These are phyloP conservation scores for Limnephilus rhombicus DNA, from an alignment of 2,888 invertebrate genomes.

Conservation along the genomic window DNA sequence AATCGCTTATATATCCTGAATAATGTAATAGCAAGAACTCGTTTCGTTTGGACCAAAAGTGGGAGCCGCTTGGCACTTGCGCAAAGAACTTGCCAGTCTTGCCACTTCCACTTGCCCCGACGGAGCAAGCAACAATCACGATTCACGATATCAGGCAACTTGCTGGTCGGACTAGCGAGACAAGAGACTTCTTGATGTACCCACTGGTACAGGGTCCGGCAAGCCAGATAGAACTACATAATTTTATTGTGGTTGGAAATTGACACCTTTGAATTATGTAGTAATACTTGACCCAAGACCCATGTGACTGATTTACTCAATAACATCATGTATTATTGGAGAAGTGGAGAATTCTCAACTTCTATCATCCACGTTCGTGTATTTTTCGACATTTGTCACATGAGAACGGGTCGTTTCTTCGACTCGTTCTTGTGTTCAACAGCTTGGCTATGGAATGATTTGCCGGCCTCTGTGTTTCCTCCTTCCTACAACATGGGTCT, in stretches of 20 bases:
- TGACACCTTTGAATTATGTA: too few relatives aligned
- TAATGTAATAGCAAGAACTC: slow-evolving; percentile 1
- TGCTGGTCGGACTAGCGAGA: neutral
- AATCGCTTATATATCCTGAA: neutral
- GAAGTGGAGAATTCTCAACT: too few relatives aligned
- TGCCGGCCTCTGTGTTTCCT: too few relatives aligned
- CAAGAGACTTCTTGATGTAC: neutral
- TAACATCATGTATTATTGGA: too few relatives aligned
- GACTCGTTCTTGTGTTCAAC: too few relatives aligned
- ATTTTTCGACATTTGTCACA: too few relatives aligned
- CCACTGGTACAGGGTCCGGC: neutral
- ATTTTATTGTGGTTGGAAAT: neutral
- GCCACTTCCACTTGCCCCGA: neutral
- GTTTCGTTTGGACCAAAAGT: neutral
- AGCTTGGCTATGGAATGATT: too few relatives aligned
- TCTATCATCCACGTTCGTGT: too few relatives aligned
- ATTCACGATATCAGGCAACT: neutral
- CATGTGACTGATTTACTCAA: too few relatives aligned
- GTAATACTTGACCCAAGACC: too few relatives aligned
- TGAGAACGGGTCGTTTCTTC: too few relatives aligned
- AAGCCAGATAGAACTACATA: neutral
- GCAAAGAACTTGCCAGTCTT: neutral
- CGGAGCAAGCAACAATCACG: neutral
- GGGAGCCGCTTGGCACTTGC: neutral
- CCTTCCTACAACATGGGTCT: too few relatives aligned